Base-by-base conservation (phyloP, 1,140 invertebrate genomes). In the Papilio dardanus region DNA sequence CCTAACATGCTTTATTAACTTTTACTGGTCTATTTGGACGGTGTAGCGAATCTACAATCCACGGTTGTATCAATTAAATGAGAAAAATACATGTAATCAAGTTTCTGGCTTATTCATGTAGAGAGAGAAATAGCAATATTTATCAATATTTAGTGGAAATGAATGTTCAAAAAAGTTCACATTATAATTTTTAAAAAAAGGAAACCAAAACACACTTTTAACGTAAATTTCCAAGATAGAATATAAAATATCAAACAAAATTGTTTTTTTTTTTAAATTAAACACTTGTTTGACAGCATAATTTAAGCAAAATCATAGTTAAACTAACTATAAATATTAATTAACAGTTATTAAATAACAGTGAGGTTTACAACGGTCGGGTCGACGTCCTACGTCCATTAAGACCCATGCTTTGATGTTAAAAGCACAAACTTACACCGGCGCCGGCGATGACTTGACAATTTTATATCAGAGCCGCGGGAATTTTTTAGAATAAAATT, bases 1-100 rank as follows among this genome's bases (percentile, higher is more conserved):
- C 50, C 42, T 76, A 77, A 78, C 62, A 75, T 75, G 77, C 66
- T 74, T 77, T 78, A 81, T 81, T 81, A 81, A 81, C 79, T 81
- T 81, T 77, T 69, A 69, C 35, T 69, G 19, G 33, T 1, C 67
- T 62, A 62, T 62, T 62, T 62, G 67, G 67, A 69, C 33, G 21
- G 67, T 69, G 67, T 69, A 35, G 3, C 67, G 67, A 40, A 69
- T 40, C n/a, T 62, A 10, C 12, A 62, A 30, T 28, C 54, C 8
- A 30, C 21, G 24, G 24, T 28, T 62, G 24, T 28, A 28, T 62
- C 30, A 62, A 62, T 28, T 6, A 58, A 58, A 58, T 10, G 28
- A 24, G 10, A 28, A 62, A 16, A 30, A 28, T 62, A 62, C 19
- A 16, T 50, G n/a, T 50, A 50, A 19, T 50, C n/a, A 3, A n/a